phyloP scores from a whole-genome alignment of 1,140 invertebrate genomes.

The Aporrectodea caliginosa region DNA sequence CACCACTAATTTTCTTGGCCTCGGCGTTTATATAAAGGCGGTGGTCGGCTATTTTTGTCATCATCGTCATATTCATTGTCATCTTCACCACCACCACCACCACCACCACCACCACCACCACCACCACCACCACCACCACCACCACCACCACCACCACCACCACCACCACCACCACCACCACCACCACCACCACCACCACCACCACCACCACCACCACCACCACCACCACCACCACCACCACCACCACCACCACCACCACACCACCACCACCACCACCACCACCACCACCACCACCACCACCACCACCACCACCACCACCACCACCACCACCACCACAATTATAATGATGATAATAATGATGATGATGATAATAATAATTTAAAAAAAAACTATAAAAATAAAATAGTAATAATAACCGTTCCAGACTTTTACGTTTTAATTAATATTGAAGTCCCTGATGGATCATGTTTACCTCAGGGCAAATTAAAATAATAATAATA shows the following conservation, averaged over 20 bases:
- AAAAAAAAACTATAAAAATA: not conserved
- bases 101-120: constrained; percentile 12
- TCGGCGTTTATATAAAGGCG: too few species aligned
- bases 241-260: not conserved
- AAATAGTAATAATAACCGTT: not conserved
- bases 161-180: not conserved
- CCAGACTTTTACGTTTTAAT: too few species aligned
- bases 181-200: constrained; percentile 1
- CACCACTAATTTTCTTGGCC: constrained; percentile 8
- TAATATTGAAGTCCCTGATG: too few species aligned
- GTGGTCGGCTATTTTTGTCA: too few species aligned
- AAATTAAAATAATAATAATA: not conserved
- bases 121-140: constrained; percentile 15
- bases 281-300: constrained; percentile 11
- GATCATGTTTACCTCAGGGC: too few species aligned
- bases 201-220: not conserved
- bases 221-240: not conserved
- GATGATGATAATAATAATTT: not conserved
- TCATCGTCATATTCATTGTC: too few species aligned
- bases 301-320: constrained; percentile 10
- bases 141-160: constrained; percentile 18
- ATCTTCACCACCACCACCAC: constrained; percentile 4
- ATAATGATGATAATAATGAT: not conserved
- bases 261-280: constrained; percentile 1
- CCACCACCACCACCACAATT: constrained; percentile 5